phyloP scores from a whole-genome alignment of 2,888 invertebrate species.

The Apamea epomidion region DNA sequence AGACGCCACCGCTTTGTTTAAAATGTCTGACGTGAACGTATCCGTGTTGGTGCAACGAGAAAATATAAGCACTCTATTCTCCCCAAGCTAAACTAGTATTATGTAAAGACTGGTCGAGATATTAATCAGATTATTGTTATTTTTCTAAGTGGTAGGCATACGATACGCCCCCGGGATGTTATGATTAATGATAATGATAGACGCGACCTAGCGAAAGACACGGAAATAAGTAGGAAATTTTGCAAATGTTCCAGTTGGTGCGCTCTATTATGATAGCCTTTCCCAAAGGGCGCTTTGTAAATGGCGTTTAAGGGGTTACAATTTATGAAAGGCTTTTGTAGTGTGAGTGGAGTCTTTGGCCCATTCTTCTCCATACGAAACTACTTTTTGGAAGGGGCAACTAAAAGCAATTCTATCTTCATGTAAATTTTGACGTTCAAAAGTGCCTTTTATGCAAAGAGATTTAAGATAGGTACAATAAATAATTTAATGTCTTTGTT shows the following conservation, averaged over 20 bases:
- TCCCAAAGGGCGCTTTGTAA: slow-evolving; percentile 12
- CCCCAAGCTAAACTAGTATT: slow-evolving; percentile 7
- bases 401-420: not conserved
- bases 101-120: not conserved
- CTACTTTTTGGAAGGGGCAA: not conserved
- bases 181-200: slow-evolving; percentile 34
- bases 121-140: slow-evolving; percentile 30
- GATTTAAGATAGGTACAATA: too few relatives aligned
- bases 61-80: not conserved
- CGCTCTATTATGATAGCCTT: not conserved
- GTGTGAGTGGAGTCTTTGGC: not conserved
- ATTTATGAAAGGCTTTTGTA: not conserved
- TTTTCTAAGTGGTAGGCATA: slow-evolving; percentile 34
- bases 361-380: not conserved
- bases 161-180: slow-evolving; percentile 5
- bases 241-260: not conserved
- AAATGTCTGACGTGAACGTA: slow-evolving; percentile 23
- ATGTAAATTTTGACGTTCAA: not conserved
- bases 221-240: not conserved
- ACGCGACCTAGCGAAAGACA: not conserved
- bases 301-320: slow-evolving; percentile 1
- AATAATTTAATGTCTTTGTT: too few relatives aligned
- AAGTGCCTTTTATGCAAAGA: too few relatives aligned
- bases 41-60: not conserved
- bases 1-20: slow-evolving; percentile 25